Evolutionary conservation across 2,113 vertebrate genomes (phyloP).

Genomic region (Semnornis frantzii): DNA sequence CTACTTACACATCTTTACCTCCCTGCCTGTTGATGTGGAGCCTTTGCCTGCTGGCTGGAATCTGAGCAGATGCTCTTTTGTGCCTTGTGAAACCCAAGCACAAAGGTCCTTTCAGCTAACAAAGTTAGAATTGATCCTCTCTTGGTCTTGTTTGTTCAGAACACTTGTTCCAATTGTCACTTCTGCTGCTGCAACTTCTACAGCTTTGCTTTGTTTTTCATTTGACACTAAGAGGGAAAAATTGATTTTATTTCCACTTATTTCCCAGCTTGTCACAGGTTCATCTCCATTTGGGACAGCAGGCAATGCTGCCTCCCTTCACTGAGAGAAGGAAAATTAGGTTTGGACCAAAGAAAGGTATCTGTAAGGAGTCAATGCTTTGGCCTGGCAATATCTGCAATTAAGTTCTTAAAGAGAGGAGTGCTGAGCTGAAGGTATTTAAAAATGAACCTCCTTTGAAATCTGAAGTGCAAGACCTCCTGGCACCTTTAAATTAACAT

Average conservation of each 20-base stretch:
- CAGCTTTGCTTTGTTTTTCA: slow-evolving; percentile 44
- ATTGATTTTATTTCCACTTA: slow-evolving; percentile 56
- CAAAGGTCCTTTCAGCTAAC: neutral
- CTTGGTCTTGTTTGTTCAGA: neutral
- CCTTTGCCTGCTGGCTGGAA: neutral
- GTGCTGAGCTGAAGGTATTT: neutral
- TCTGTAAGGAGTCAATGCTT: slow-evolving; percentile 5
- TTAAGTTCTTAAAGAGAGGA: slow-evolving; percentile 12
- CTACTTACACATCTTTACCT: neutral
- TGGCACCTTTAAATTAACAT: neutral
- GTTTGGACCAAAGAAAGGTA: slow-evolving; percentile 3
- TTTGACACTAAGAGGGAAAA: slow-evolving; percentile 49
- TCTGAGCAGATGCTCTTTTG: neutral
- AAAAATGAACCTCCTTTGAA: slow-evolving; percentile 27
- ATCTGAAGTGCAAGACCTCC: neutral
- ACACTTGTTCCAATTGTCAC: slow-evolving; percentile 10
- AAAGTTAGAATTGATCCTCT: slow-evolving; percentile 17
- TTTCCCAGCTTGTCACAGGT: slow-evolving; percentile 13
- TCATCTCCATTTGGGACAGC: slow-evolving; percentile 13
- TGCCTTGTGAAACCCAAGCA: neutral
- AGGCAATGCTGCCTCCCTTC: neutral
- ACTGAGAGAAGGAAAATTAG: neutral
- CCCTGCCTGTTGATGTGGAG: neutral
- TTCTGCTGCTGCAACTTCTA: neutral
- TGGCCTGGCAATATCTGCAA: neutral